Evolutionary conservation across 2,113 vertebrate genomes (phyloP).

Genomic region (Callorhinus ursinus): DNA sequence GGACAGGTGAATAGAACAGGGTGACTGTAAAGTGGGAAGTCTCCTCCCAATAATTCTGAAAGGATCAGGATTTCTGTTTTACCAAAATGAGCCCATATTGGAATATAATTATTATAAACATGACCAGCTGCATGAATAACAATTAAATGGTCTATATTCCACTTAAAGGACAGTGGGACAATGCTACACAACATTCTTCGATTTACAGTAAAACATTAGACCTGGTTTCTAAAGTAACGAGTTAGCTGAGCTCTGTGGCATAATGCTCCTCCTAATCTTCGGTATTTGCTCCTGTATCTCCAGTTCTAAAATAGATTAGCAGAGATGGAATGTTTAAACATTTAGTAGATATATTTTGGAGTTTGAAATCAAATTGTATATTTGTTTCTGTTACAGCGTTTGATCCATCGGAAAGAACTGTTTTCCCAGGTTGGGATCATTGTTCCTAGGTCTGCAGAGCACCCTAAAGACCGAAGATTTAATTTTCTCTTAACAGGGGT

Average conservation of each 20-base stretch:
- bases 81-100: background rate
- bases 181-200: background rate
- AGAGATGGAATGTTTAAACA: background rate
- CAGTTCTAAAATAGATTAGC: conserved; percentile 35
- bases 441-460: background rate
- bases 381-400: background rate
- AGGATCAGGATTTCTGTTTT: background rate
- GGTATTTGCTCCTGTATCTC: background rate
- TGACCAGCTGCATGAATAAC: background rate
- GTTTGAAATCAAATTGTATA: background rate
- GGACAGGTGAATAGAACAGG: background rate
- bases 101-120: conserved; percentile 8
- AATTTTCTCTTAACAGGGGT: conserved; percentile 55
- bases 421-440: background rate
- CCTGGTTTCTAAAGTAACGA: background rate
- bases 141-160: background rate
- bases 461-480: background rate
- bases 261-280: background rate
- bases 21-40: background rate
- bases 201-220: conserved; percentile 10
- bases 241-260: background rate
- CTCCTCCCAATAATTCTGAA: background rate
- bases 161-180: background rate
- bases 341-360: background rate
- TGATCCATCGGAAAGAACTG: background rate